Base-by-base conservation (phyloP, 2,113 vertebrate genomes). In the Elephantulus edwardii region DNA sequence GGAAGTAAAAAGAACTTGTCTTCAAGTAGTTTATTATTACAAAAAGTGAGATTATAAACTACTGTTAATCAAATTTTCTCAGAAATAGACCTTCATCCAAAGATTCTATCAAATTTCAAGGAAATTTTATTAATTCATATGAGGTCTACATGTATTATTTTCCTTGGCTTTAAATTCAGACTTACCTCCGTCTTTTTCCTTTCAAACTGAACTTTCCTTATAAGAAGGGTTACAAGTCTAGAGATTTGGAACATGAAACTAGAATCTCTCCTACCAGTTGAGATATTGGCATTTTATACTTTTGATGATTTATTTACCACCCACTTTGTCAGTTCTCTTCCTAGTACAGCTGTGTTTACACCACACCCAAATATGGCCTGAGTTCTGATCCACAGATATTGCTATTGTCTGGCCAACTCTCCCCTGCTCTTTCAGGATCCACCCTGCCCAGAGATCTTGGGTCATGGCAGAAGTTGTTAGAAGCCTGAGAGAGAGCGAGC, bases 271-370 rank as follows among this genome's bases (percentile, higher is more conserved):
- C 79, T 42, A 90, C 30, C 11, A 2, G 7, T 22, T 88, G 52
- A 50, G 38, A 91, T 79, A 56, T 83, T 91, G 89, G 64, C 19
- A 68, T 78, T 93, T 95, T 77, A 85, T 33, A n/a, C 83, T 93
- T 95, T 90, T 88, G 82, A 87, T 94, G 58, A 91, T 78, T 96
- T 93, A 92, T 91, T 94, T 92, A 92, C 94, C 93, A 96, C 94
- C 95, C 93, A 91, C 95, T 94, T 96, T 90, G 91, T 88, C 93
- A 92, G 84, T 89, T 54, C 52, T 93, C 26, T 50, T 82, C 72
- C 86, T 48, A 46, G 70, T 40, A 79, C 90, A 96, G 93, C 96
- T 96, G 94, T 91, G 75, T 81, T 93, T 85, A 70, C 66, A 94
- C 85, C 90, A 91, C 95, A 92, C 91, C 85, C 94, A 95, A 93